These are phyloP conservation scores for Eulemur coronatus DNA, from an alignment of 2,797 vertebrate genomes.

Conservation along the genomic window DNA sequence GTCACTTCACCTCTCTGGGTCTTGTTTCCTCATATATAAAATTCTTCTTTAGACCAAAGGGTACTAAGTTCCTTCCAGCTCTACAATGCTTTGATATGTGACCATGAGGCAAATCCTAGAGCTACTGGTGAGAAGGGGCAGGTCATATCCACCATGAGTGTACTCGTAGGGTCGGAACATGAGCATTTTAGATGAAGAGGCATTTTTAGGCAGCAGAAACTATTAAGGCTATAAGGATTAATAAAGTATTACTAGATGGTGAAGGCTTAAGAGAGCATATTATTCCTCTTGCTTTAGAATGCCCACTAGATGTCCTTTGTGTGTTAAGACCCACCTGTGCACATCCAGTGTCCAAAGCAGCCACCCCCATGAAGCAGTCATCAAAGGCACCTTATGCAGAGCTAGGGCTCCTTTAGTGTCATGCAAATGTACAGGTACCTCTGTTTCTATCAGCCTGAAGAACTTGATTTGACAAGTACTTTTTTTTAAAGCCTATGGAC, in stretches of 20 bases:
- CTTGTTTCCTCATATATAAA: not conserved
- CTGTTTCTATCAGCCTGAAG: slow-evolving; percentile 32
- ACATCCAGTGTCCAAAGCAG: slow-evolving; percentile 44
- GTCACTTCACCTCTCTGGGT: not conserved
- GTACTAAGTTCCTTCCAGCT: not conserved
- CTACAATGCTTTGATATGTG: not conserved
- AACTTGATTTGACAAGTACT: not conserved
- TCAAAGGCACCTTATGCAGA: slow-evolving; percentile 39
- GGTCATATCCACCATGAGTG: not conserved
- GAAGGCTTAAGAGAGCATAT: slow-evolving; percentile 27
- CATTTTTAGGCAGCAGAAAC: not conserved
- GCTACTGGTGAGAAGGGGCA: not conserved
- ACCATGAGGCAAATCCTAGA: not conserved
- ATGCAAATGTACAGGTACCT: slow-evolving; percentile 32
- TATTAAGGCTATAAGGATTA: not conserved
- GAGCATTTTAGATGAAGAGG: not conserved
- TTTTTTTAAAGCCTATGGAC: not conserved
- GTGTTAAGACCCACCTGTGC: slow-evolving; percentile 42
- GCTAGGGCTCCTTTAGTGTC: slow-evolving; percentile 1
- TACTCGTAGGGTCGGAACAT: not conserved
- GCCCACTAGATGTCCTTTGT: slow-evolving; percentile 22
- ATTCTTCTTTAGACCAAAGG: not conserved
- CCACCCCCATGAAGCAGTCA: not conserved
- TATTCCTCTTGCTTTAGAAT: not conserved
- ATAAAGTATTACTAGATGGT: not conserved